These are phyloP conservation scores for Cyprinodon brontotheroides DNA, from an alignment of 2,113 vertebrate genomes.

Conservation along the genomic window DNA sequence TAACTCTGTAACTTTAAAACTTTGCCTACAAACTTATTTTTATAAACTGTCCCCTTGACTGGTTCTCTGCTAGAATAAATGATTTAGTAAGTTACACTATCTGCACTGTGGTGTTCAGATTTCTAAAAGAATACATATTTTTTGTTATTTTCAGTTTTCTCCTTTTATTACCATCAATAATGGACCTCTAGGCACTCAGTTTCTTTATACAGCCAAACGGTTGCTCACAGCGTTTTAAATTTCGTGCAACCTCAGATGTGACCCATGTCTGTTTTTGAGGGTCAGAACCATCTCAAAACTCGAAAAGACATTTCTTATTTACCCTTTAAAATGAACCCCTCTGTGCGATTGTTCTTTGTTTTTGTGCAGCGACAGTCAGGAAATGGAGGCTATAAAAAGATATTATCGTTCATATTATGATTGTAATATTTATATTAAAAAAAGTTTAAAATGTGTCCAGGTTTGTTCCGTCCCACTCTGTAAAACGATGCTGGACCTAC, in stretches of 20 bases:
- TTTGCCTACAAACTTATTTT: conserved; percentile 68
- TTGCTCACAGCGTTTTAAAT: conserved; percentile 21
- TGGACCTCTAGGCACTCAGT: no score
- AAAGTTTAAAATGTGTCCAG: conserved; percentile 34
- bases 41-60: conserved; percentile 46
- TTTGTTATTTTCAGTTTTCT: conserved; percentile 40
- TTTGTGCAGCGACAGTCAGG: conserved; percentile 53
- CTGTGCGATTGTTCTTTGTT: conserved; percentile 28
- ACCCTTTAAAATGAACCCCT: conserved; percentile 2
- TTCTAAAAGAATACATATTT: conserved; percentile 62
- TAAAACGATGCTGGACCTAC: conserved; percentile 51
- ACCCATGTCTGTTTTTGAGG: conserved; percentile 25
- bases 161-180: neutral
- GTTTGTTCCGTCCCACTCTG: conserved; percentile 65
- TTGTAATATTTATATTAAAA: conserved; percentile 73
- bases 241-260: conserved; percentile 8
- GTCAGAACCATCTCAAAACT: conserved; percentile 26
- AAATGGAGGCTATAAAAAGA: conserved; percentile 56
- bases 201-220: neutral
- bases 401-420: conserved; percentile 39
- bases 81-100: conserved; percentile 36
- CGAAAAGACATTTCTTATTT: neutral
- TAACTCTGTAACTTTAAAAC: conserved; percentile 42
- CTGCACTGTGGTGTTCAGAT: conserved; percentile 65
- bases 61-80: conserved; percentile 53